phyloP scores from a whole-genome alignment of 2,113 vertebrate species.

The Bucco capensis region DNA sequence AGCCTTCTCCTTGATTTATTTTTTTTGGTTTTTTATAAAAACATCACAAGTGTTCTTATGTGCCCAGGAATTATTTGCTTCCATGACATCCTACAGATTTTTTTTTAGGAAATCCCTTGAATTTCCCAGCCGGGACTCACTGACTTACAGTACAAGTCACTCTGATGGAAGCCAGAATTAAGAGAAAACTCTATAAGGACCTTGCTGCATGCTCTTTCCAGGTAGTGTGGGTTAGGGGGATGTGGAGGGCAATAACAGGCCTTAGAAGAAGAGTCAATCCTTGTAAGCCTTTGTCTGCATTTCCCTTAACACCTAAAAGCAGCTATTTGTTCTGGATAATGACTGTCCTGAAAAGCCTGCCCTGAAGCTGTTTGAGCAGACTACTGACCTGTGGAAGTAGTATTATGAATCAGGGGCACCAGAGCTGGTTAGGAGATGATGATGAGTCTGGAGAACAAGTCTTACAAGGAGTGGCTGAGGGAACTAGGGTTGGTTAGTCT shows the following conservation, averaged over 20 bases:
- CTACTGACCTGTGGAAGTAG: neutral
- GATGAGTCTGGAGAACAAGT: no score
- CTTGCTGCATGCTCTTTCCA: neutral
- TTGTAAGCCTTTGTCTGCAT: neutral
- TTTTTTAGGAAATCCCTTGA: neutral
- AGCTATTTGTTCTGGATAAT: neutral
- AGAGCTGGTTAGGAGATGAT: neutral
- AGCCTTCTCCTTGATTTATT: neutral
- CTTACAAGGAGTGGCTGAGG: no score
- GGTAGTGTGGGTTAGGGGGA: neutral
- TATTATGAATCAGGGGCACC: neutral
- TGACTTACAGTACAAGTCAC: neutral
- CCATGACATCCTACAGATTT: neutral
- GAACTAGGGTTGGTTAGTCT: no score
- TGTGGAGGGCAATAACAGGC: neutral
- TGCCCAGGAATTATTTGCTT: neutral
- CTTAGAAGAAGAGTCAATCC: neutral
- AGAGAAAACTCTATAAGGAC: neutral
- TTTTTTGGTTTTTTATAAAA: neutral
- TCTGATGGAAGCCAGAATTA: neutral
- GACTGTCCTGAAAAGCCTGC: neutral
- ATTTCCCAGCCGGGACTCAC: neutral
- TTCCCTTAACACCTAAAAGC: neutral
- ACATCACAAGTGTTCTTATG: neutral
- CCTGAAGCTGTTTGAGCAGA: neutral